Percentiles rank a stretch among this genome's conserved stretches.
phyloP scores from a whole-genome alignment of 2,888 invertebrate species.

The Zonitis immaculata region DNA sequence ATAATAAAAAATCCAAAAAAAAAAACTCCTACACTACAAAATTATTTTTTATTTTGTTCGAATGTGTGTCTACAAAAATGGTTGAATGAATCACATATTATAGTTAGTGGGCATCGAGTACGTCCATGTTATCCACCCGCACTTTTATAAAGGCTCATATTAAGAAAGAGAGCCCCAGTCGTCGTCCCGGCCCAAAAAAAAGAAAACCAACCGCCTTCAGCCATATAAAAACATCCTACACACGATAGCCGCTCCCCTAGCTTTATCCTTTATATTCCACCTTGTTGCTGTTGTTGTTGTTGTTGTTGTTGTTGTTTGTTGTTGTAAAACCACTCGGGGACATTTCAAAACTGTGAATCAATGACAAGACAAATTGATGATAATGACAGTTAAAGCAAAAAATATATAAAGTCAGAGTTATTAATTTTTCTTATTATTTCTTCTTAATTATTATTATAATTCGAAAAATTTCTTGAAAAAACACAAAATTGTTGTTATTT shows the following conservation, averaged over 20 bases:
- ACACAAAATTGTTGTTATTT: neutral
- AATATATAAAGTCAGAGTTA: no score
- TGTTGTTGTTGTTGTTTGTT: conserved; percentile 5
- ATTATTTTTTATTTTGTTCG: neutral
- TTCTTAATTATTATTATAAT: neutral
- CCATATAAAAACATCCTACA: conserved; percentile 29
- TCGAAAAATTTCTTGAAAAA: neutral
- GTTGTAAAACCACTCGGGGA: conserved; percentile 22
- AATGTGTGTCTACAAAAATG: conserved; percentile 6
- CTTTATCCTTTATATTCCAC: conserved; percentile 12
- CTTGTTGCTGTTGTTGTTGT: conserved; percentile 1
- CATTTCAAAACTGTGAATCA: conserved; percentile 1
- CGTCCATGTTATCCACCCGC: conserved; percentile 35
- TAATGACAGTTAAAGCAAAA: no score
- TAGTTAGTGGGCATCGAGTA: conserved; percentile 28
- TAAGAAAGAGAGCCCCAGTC: conserved; percentile 20
- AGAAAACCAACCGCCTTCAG: conserved; percentile 28
- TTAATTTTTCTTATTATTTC: neutral
- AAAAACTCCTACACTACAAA: neutral
- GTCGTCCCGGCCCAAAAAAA: no score
- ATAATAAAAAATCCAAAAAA: neutral
- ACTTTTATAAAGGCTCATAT: conserved; percentile 12
- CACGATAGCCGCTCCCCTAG: conserved; percentile 33
- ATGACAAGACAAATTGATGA: conserved; percentile 12
- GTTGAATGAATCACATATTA: conserved; percentile 6